Evolutionary conservation across 2,113 vertebrate genomes (phyloP), one percentile per base, ranked within the genome.

Genomic region (Gymnocephalus cernua): DNA sequence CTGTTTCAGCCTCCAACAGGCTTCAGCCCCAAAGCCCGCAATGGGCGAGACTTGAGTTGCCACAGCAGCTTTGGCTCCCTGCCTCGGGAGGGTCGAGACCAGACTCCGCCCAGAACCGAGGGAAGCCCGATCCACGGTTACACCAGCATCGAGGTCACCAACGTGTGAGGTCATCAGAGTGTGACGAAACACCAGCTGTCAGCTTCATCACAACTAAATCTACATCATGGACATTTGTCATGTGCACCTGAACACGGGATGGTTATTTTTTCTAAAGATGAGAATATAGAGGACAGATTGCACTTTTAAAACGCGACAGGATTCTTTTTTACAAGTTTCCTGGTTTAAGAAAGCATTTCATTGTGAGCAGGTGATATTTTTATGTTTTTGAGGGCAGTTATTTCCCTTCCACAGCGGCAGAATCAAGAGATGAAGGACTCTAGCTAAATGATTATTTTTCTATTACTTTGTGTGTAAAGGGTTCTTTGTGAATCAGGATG

Each of bases 101-200:
- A 89, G 64, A 90, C 93, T 67, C 88, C 92, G 0, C 85, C 89
- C 77, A 83, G 94, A 76, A 45, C 80, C 0, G 95, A 96, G 58
- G 92, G 87, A 59, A 94, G 95, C 73, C 94, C 93, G 0, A 87
- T 95, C 87, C 94, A 91, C 3, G 88, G 94, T 53, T 95, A 92
- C 91, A 89, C 83, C 15, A 91, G 94, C 82, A 93, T 96, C 27
- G 96, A 96, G 88, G 94, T 96, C 89, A 96, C 96, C 83, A 97
- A 96, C 0, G 96, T 97, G 80, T 97, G 89, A 96, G 35, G 69
- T 65, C 73, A 48, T 27, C 25, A 32, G 32, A 56, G 35, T 32
- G 62, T 0, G 21, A 70, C 63, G 8, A 69, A 74, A 72, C 66
- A 47, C 0, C 23, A 45, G 66, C 47, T 18, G 44, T 79, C 75